A percentile compares a stretch with the other conserved stretches of the same genome.
These are phyloP conservation scores for Cochlearius cochlearius DNA, from an alignment of 2,113 vertebrate species.

Conservation along the genomic window DNA sequence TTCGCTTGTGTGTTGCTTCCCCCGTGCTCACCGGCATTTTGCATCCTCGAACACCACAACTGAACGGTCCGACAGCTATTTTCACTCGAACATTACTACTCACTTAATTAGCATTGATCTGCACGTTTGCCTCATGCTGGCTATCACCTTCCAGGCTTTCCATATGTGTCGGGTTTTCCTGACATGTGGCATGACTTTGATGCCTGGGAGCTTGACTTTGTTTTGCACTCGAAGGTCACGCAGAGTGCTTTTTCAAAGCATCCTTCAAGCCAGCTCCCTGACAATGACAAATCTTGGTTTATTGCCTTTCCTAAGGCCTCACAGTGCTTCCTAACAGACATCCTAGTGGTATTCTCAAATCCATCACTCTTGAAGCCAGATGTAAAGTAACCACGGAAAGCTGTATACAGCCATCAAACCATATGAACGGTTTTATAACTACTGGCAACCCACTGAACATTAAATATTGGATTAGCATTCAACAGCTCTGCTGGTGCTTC, in stretches of 20 bases:
- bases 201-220: neutral
- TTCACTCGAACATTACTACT: neutral
- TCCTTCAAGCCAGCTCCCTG: constrained; percentile 16
- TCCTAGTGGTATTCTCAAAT: neutral
- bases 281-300: constrained; percentile 12
- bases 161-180: neutral
- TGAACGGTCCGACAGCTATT: accelerated
- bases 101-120: neutral
- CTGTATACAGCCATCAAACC: constrained; percentile 18
- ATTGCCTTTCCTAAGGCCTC: constrained; percentile 1
- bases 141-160: neutral
- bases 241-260: neutral
- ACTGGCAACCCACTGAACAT: constrained; percentile 30
- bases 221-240: neutral
- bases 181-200: constrained; percentile 16
- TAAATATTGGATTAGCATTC: constrained; percentile 52
- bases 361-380: neutral
- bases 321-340: neutral
- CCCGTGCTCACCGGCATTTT: accelerated
- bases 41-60: accelerated
- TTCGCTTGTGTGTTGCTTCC: accelerated
- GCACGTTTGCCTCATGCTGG: neutral
- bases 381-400: constrained; percentile 32
- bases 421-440: neutral
- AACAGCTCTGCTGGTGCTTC: constrained; percentile 48